These are phyloP conservation scores for Eupelmus urozonus DNA, from an alignment of 2,888 invertebrate genomes.

Conservation along the genomic window DNA sequence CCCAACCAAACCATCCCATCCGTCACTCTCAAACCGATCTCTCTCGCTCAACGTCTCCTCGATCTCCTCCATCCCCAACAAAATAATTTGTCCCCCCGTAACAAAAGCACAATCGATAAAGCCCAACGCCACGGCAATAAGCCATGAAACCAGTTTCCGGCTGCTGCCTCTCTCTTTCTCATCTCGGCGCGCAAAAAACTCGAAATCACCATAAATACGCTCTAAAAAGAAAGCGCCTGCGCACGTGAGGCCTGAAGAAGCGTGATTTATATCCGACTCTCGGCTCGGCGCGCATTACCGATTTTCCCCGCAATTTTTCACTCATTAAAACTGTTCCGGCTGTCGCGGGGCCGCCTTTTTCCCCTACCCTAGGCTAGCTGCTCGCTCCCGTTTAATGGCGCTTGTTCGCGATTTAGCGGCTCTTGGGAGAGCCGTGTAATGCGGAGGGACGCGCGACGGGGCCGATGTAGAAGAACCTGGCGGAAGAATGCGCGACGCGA, in stretches of 20 bases:
- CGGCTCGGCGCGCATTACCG: slow-evolving; percentile 41
- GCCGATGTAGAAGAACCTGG: not conserved
- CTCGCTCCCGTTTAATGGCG: slow-evolving; percentile 18
- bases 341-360: slow-evolving; percentile 16
- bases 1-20: too few species aligned
- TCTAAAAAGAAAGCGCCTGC: not conserved
- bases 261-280: slow-evolving; percentile 43
- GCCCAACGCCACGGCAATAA: not conserved
- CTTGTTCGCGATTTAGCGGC: slow-evolving; percentile 11
- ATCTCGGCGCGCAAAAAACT: not conserved
- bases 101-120: not conserved
- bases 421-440: not conserved
- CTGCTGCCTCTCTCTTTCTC: slow-evolving; percentile 29
- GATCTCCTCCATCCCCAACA: slow-evolving; percentile 8
- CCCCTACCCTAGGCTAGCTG: too few species aligned
- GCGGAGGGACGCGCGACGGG: not conserved
- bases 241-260: slow-evolving; percentile 6
- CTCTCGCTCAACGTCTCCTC: too few species aligned
- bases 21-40: too few species aligned
- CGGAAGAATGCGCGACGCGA: not conserved
- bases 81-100: slow-evolving; percentile 33
- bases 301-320: slow-evolving; percentile 52
- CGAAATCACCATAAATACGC: slow-evolving; percentile 43
- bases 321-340: slow-evolving; percentile 46
- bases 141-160: slow-evolving; percentile 39